Base-by-base conservation (phyloP, 2,797 vertebrate genomes). In the Sebastes jordani region DNA sequence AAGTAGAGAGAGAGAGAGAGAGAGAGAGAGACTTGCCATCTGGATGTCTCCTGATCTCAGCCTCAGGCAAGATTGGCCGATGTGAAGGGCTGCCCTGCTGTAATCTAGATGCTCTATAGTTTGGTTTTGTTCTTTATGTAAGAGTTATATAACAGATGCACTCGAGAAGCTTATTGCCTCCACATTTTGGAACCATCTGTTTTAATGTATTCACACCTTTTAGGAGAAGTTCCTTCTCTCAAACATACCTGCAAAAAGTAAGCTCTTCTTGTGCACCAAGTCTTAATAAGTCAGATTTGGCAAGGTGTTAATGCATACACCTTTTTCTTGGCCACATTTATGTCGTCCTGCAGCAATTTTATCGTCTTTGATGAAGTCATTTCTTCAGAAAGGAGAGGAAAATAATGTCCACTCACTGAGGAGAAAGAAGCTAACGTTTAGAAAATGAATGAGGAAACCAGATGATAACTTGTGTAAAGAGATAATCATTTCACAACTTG, bases 41-140 rank as follows among this genome's bases (percentile, higher is more conserved):
- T 93, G 87, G 85, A 86, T 82, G 56, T 88, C 78, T 85, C 72
- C 66, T 87, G 83, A 88, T 88, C 64, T 90, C 63, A 80, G 84
- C 90, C 83, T 79, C 62, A 84, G 86, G 89, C 86, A 54, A 76
- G 36, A 71, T 65, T 49, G 71, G 74, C 59, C n/a, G 7, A 78
- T 81, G 71, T 86, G 76, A 83, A 87, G 55, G 22, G 60, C 66
- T 61, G 77, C 66, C 59, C 66, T 76, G 68, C 72, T 75, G 46
- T 80, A 65, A 80, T 84, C 42, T 80, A 78, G 69, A 86, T 73
- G 55, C 61, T 73, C 58, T 81, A 72, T 72, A 78, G 62, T 73
- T 85, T 76, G 42, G 32, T 80, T 83, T 81, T 62, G 29, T 73
- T 88, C 81, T 91, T 91, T 89, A 88, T 88, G 82, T 86, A 84